phyloP scores from a whole-genome alignment of 2,113 vertebrate genomes.

The Origma solitaria region DNA sequence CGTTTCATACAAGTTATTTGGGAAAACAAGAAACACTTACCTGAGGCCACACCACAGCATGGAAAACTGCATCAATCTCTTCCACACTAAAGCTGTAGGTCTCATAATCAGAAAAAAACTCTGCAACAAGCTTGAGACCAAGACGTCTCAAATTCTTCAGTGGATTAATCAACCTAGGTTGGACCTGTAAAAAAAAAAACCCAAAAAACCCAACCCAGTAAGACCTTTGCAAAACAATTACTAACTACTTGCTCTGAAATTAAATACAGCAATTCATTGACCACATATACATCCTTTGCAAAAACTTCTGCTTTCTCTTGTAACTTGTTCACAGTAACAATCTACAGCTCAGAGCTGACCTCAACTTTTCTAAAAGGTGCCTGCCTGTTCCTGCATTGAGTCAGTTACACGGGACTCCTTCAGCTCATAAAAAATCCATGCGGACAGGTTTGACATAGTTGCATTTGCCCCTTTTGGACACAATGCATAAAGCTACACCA shows the following conservation, averaged over 20 bases:
- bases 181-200: slow-evolving; percentile 74
- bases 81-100: slow-evolving; percentile 82
- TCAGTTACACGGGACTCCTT: not conserved
- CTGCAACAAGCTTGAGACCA: slow-evolving; percentile 83
- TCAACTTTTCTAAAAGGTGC: not conserved
- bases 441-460: not conserved
- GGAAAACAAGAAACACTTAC: slow-evolving; percentile 61
- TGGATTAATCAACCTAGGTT: slow-evolving; percentile 82
- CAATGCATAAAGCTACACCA: not conserved
- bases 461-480: not conserved
- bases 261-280: not conserved
- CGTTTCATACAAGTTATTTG: not conserved
- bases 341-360: not conserved
- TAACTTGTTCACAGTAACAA: not conserved
- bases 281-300: not conserved
- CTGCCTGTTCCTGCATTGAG: not conserved
- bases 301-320: not conserved
- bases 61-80: slow-evolving; percentile 88
- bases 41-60: slow-evolving; percentile 91
- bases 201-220: not conserved
- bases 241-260: not conserved
- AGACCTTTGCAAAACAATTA: not conserved
- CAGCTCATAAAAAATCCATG: not conserved
- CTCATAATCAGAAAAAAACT: slow-evolving; percentile 89
- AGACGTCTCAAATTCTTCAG: slow-evolving; percentile 92